Percentiles rank a stretch among this genome's conserved stretches.
Conservation (phyloP, 2,113 vertebrate genomes). For the Stigmatopora argus region DNA sequence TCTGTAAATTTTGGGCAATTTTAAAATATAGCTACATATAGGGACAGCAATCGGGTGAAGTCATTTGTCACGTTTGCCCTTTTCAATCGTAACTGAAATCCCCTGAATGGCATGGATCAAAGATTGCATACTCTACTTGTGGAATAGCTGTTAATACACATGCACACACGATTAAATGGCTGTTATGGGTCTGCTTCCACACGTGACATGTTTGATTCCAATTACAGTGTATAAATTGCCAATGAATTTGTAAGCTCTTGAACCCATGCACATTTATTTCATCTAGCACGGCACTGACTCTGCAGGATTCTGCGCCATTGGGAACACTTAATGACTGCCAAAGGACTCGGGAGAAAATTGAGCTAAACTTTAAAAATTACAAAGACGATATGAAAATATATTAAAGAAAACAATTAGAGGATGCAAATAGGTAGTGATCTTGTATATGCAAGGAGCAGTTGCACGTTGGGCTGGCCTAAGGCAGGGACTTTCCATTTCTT, state of each 20-base stretch:
- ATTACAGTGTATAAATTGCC: not conserved
- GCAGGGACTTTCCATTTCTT: too few species aligned
- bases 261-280: not conserved
- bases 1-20: too few species aligned
- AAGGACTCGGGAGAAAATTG: too few species aligned
- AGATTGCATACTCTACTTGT: not conserved
- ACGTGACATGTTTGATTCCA: not conserved
- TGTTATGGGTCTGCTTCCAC: not conserved
- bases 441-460: too few species aligned
- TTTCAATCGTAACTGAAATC: not conserved
- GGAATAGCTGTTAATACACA: not conserved
- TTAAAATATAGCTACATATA: not conserved
- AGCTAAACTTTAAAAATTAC: too few species aligned
- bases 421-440: not conserved
- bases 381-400: not conserved
- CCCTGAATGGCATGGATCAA: not conserved
- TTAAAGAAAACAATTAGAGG: not conserved
- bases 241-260: not conserved
- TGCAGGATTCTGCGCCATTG: too few species aligned
- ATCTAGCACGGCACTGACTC: too few species aligned
- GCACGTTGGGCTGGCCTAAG: too few species aligned
- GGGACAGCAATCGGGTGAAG: not conserved
- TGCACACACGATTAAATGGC: not conserved
- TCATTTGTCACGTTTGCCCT: not conserved
- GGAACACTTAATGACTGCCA: too few species aligned